Evolutionary conservation across 2,888 invertebrate genomes (phyloP), one percentile per base, ranked within the genome.

Genomic region (Ellobium chinense): DNA sequence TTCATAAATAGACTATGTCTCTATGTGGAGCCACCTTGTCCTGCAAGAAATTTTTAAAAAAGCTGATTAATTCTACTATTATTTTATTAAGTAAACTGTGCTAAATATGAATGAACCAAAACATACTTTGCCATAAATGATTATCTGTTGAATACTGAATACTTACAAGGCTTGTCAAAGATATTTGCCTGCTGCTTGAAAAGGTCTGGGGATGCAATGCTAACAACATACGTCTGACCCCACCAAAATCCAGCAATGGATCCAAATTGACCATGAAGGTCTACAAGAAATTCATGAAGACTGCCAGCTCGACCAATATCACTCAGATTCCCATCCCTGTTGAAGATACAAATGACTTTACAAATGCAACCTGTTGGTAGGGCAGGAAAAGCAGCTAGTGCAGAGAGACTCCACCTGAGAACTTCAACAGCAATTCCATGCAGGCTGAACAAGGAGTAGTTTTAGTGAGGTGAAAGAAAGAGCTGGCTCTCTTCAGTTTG

Each of bases 161-260:
- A 85, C 87, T 82, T 86, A 93, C 93, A 82, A 80, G 93, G 93
- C 81, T 92, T 86, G 81, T 93, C 92, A 88, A 93, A 93, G 2
- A 92, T 87, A 62, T 86, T 85, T 27, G 87, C 80, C 18, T 92
- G 92, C 66, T 92, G 87, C 80, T 91, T 90, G 80, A 93, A 92
- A 4, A 92, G 87, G 65, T 91, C 88, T 3, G 93, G 91, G 29
- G 91, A 89, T n/a, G 91, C 90, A 31, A 93, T 89, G 85, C 93
- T 93, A 81, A 93, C 91, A 18, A 90, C 88, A 66, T 90, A 87
- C 73, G 88, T 84, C 31, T 89, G 83, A 39, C 92, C 92, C 85
- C 89, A 89, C 93, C 93, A 93, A 84, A 93, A 93, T n/a, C 92
- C 91, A 21, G 91, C 90, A 37, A 93, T 92, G 2, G 89, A 84